These are phyloP conservation scores for Peromyscus maniculatus DNA, from an alignment of 2,113 vertebrate genomes.

Conservation along the genomic window DNA sequence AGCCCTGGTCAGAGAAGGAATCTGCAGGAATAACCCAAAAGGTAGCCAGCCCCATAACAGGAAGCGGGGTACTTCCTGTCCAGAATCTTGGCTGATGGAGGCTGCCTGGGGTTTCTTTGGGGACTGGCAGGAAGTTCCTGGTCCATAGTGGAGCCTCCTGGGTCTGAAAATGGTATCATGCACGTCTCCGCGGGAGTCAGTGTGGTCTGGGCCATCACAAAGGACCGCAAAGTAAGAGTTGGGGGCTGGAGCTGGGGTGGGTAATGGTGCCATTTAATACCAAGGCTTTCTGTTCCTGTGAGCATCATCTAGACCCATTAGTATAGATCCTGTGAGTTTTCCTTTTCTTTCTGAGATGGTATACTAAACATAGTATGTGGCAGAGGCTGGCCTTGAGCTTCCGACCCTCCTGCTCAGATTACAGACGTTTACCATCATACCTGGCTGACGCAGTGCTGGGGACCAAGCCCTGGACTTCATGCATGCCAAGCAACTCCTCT, in stretches of 20 bases:
- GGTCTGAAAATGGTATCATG: conserved; percentile 91
- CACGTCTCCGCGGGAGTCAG: conserved; percentile 93
- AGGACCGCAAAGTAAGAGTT: conserved; percentile 94
- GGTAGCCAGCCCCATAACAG: conserved; percentile 85
- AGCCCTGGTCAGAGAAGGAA: conserved; percentile 95
- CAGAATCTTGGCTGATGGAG: not conserved
- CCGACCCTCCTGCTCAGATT: not conserved
- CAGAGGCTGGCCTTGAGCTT: not conserved
- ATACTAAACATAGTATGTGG: not conserved
- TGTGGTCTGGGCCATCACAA: conserved; percentile 97
- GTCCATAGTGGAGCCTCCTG: conserved; percentile 94
- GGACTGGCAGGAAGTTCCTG: conserved; percentile 89
- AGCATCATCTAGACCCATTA: not conserved
- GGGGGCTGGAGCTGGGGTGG: not conserved
- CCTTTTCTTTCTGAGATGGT: not conserved
- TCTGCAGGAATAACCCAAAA: conserved; percentile 93
- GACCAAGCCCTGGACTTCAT: not conserved
- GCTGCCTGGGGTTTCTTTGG: conserved; percentile 50
- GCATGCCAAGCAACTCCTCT: not conserved
- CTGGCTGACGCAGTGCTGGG: not conserved
- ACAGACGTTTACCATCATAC: not conserved
- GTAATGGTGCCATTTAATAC: accelerated
- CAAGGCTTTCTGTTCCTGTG: not conserved
- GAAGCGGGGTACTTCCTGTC: not conserved
- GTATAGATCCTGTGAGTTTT: not conserved